Conservation (phyloP, 1,140 invertebrate species). For the Drosophila parabipectinata region DNA sequence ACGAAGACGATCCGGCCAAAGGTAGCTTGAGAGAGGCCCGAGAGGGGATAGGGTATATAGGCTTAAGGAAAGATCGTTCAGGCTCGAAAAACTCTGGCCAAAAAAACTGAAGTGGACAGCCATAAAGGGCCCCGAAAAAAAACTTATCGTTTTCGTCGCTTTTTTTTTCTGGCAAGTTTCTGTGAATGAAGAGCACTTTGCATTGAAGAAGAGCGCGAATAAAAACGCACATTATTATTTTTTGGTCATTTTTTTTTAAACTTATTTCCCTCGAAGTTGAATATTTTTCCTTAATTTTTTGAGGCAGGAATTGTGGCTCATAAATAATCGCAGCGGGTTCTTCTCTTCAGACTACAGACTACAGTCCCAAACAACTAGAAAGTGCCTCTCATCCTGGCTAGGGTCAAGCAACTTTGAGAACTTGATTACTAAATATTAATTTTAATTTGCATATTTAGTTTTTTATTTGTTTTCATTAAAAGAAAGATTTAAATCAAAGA, state of each 20-base stretch:
- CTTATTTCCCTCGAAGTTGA: constrained; percentile 17
- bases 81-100: constrained; percentile 12
- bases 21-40: constrained; percentile 12
- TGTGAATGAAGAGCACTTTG: constrained; percentile 81
- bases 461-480: neutral
- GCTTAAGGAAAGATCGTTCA: constrained; percentile 26
- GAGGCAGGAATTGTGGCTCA: constrained; percentile 39
- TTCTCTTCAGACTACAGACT: too few relatives aligned
- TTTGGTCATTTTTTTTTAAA: neutral
- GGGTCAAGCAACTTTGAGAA: neutral
- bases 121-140: constrained; percentile 23
- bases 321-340: constrained; percentile 39
- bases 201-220: constrained; percentile 53
- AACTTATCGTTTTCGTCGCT: neutral
- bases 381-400: neutral
- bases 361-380: neutral
- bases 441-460: neutral
- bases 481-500: neutral
- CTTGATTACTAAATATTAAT: neutral
- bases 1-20: constrained; percentile 50
- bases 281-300: neutral
- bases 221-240: constrained; percentile 21
- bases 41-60: constrained; percentile 5
- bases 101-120: constrained; percentile 36
- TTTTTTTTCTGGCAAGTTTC: constrained; percentile 31